phyloP scores from a whole-genome alignment of 2,797 vertebrate species.

The Pelochelys cantorii region DNA sequence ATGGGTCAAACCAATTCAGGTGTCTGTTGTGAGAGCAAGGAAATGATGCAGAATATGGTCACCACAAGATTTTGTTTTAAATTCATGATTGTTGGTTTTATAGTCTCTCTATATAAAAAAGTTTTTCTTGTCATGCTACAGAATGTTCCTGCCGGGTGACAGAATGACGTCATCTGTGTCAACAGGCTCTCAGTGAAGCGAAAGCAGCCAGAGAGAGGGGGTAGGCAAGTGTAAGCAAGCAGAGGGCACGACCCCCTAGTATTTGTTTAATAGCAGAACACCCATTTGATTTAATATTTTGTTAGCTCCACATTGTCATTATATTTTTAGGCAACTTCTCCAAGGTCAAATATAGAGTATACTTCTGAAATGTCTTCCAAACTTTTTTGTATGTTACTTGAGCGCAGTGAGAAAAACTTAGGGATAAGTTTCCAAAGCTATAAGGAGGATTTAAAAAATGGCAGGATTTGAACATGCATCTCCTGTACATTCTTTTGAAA shows the following conservation, averaged over 20 bases:
- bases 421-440: not conserved
- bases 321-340: not conserved
- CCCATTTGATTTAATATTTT: not conserved
- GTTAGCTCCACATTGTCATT: not conserved
- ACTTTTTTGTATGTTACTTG: conserved; percentile 2
- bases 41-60: not conserved
- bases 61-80: not conserved
- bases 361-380: not conserved
- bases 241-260: not conserved
- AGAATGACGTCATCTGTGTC: too few species aligned
- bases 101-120: too few species aligned
- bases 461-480: not conserved
- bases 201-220: too few species aligned
- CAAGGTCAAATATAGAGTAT: not conserved
- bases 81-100: not conserved
- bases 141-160: too few species aligned
- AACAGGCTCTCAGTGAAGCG: too few species aligned
- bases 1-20: not conserved
- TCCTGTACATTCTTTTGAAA: conserved; percentile 4
- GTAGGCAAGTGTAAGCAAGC: too few species aligned
- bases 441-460: not conserved
- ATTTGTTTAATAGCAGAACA: conserved; percentile 4
- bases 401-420: not conserved
- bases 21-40: not conserved
- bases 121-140: too few species aligned